phyloP scores from a whole-genome alignment of 2,113 vertebrate genomes.

The Oryzias celebensis region DNA sequence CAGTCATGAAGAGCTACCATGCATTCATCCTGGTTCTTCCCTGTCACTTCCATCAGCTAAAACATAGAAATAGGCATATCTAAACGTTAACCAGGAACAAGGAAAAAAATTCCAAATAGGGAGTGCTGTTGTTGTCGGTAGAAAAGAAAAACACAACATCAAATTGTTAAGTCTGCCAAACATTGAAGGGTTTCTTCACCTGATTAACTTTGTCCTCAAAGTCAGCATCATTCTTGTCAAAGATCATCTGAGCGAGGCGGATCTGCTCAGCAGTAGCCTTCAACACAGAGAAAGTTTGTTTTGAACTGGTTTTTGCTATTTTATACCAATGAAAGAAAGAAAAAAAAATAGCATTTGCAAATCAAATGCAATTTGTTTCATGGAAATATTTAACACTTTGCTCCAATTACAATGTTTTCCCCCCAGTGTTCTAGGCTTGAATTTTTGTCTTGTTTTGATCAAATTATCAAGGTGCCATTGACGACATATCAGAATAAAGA shows the following conservation, averaged over 20 bases:
- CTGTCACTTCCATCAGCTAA: constrained; percentile 97
- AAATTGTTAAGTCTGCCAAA: neutral
- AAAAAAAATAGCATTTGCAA: neutral
- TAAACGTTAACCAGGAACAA: neutral
- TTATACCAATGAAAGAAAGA: neutral
- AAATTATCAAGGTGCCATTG: no score
- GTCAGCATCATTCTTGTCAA: constrained; percentile 97
- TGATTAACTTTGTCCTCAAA: constrained; percentile 99
- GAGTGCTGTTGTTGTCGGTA: neutral
- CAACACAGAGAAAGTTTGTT: constrained; percentile 6
- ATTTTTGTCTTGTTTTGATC: no score
- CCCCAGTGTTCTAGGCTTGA: neutral
- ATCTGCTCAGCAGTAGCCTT: constrained; percentile 97
- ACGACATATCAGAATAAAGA: no score
- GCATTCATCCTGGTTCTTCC: constrained; percentile 98
- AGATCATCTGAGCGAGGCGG: constrained; percentile 98
- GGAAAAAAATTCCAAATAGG: neutral
- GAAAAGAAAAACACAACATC: neutral
- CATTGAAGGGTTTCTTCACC: constrained; percentile 69
- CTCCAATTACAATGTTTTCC: neutral
- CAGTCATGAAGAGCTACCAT: constrained; percentile 98
- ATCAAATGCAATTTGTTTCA: neutral
- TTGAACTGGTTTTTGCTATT: neutral
- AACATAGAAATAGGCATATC: constrained; percentile 2
- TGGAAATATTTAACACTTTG: neutral